Conservation (phyloP, 2,888 invertebrate species). For the Slavum lentiscoides region DNA sequence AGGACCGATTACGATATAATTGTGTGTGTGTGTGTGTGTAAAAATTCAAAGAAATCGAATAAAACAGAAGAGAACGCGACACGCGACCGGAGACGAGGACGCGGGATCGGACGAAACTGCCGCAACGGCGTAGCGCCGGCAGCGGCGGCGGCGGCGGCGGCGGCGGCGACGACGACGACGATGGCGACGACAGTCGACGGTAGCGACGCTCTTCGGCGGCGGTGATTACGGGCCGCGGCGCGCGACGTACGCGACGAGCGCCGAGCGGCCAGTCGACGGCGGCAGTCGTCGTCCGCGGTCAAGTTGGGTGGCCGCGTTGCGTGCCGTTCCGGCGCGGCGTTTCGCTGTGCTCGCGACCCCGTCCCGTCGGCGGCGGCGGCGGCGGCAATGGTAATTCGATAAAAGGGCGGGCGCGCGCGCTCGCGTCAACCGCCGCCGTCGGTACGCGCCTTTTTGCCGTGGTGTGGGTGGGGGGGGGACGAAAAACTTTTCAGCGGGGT, state of each 20-base stretch:
- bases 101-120: too few species aligned
- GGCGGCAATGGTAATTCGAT: slow-evolving; percentile 49
- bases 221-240: background rate
- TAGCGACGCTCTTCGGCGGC: background rate
- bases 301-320: too few species aligned
- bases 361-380: slow-evolving; percentile 35
- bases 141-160: background rate
- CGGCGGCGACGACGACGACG: background rate
- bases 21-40: too few species aligned
- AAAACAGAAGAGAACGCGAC: too few species aligned
- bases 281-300: background rate
- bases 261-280: background rate
- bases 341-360: slow-evolving; percentile 6
- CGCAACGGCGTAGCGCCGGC: too few species aligned
- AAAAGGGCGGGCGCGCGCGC: slow-evolving; percentile 37
- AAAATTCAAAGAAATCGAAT: too few species aligned
- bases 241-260: background rate
- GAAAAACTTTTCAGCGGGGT: background rate
- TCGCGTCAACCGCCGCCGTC: too few species aligned
- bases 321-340: too few species aligned
- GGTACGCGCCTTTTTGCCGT: background rate
- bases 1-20: too few species aligned
- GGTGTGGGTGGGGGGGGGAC: background rate
- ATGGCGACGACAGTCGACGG: background rate
- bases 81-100: background rate